Base-by-base conservation (phyloP, 2,888 invertebrate genomes). In the Amiota communis region DNA sequence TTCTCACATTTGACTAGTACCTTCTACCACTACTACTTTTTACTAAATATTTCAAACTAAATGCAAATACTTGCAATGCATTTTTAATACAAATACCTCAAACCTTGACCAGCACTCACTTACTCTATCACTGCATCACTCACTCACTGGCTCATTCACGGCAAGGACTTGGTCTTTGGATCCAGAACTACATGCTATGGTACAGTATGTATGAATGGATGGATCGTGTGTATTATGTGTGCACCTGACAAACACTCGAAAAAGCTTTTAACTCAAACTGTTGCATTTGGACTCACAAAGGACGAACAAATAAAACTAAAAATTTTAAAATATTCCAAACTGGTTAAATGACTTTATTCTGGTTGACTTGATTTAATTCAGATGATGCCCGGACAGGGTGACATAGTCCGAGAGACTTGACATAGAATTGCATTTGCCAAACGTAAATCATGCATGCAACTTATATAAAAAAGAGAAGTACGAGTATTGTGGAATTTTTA, bases 331-430 rank as follows among this genome's bases (percentile, higher is more conserved):
- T 65, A 65, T 68, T 68, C 67, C 67, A 68, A 59, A 68, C 67
- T 68, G 67, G 67, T 68, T 53, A 68, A 68, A 68, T 68, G 67
- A 68, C 67, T 68, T 68, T 68, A 68, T 68, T 68, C 67, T 68
- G 67, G 67, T 23, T 68, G 67, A 68, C 67, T 68, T 68, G 67
- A 68, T 68, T 68, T 68, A 68, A 68, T 51, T 51, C 67, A 53
- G 67, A 68, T 68, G 67, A 47, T 53, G 51, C 13, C 53, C 53
- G 53, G 12, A n/a, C 53, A n/a, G 53, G 53, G 13, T n/a, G 59
- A 59, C 59, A 59, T 8, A 17, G 15, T 15, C 59, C 13, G 53
- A 13, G 2, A 8, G 53, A 53, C 53, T 15, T 53, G 53, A 12
- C 13, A 15, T 63, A 36, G 51, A 68, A 68, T 68, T 68, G 67